phyloP scores from a whole-genome alignment of 2,888 invertebrate genomes.

The Chrysolina haemoptera region DNA sequence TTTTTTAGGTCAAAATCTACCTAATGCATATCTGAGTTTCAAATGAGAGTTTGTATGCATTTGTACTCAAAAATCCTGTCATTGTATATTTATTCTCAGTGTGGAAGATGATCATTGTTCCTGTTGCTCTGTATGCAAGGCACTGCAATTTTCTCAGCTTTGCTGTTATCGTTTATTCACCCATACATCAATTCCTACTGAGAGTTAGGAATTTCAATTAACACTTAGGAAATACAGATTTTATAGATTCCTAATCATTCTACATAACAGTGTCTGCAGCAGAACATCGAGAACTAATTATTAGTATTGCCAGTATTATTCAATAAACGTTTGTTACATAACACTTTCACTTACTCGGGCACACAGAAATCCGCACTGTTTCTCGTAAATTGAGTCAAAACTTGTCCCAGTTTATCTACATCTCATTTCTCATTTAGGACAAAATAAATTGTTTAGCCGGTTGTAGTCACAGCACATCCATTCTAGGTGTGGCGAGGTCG shows the following conservation, averaged over 20 bases:
- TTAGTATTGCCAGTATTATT: background rate
- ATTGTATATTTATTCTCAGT: too few relatives aligned
- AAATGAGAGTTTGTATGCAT: too few relatives aligned
- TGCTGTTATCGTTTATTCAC: too few relatives aligned
- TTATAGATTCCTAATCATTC: background rate
- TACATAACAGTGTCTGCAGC: background rate
- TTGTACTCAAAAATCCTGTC: too few relatives aligned
- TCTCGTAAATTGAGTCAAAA: conserved; percentile 1
- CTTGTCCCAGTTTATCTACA: background rate
- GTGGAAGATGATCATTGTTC: too few relatives aligned
- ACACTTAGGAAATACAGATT: background rate
- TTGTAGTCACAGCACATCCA: conserved; percentile 1
- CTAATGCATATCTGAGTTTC: too few relatives aligned
- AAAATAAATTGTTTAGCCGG: background rate
- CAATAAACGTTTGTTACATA: conserved; percentile 6
- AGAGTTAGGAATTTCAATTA: too few relatives aligned
- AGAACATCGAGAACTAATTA: background rate
- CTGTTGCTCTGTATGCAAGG: too few relatives aligned
- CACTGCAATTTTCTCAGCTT: too few relatives aligned
- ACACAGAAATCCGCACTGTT: background rate
- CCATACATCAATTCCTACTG: too few relatives aligned
- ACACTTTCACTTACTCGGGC: conserved; percentile 10
- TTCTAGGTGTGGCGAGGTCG: conserved; percentile 13
- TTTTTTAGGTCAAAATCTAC: too few relatives aligned
- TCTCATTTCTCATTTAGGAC: conserved; percentile 1